phyloP scores from a whole-genome alignment of 2,113 vertebrate genomes.

The Todiramphus saurophagus region DNA sequence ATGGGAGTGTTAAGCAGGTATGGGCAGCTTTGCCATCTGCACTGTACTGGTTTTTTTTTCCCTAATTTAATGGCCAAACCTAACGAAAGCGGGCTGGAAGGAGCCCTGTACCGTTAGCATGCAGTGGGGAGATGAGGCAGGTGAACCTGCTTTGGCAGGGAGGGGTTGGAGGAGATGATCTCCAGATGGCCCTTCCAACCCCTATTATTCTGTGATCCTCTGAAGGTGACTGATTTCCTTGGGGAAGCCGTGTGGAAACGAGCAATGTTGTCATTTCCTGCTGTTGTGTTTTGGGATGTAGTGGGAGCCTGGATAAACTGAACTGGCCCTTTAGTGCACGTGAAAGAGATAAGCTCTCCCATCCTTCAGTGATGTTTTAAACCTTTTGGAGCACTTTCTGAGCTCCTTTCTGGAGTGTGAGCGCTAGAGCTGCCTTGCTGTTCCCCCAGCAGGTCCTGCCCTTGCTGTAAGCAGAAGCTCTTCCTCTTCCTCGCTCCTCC shows the following conservation, averaged over 20 bases:
- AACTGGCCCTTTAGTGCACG: rapidly evolving
- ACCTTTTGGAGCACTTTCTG: not conserved
- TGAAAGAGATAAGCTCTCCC: not conserved
- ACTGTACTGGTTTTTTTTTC: not conserved
- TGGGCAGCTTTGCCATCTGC: not conserved
- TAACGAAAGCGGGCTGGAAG: not conserved
- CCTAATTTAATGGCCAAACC: not conserved
- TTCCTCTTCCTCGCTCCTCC: not conserved
- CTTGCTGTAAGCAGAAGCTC: not conserved
- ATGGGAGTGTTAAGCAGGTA: constrained; percentile 77
- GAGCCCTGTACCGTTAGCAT: not conserved
- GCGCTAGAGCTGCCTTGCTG: not conserved
- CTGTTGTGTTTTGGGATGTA: not conserved
- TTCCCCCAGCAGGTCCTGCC: not conserved
- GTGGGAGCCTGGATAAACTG: not conserved
- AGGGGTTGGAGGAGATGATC: too few species aligned
- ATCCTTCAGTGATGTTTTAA: not conserved
- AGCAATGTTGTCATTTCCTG: not conserved
- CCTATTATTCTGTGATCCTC: too few species aligned
- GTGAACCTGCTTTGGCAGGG: too few species aligned
- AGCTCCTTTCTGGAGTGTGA: not conserved
- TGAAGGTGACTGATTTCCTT: not conserved
- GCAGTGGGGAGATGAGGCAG: not conserved
- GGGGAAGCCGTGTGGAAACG: not conserved
- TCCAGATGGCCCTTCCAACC: too few species aligned